Evolutionary conservation across 1,140 invertebrate species (phyloP), one percentile per base, ranked within the genome.

Genomic region (Metaphire vulgaris): DNA sequence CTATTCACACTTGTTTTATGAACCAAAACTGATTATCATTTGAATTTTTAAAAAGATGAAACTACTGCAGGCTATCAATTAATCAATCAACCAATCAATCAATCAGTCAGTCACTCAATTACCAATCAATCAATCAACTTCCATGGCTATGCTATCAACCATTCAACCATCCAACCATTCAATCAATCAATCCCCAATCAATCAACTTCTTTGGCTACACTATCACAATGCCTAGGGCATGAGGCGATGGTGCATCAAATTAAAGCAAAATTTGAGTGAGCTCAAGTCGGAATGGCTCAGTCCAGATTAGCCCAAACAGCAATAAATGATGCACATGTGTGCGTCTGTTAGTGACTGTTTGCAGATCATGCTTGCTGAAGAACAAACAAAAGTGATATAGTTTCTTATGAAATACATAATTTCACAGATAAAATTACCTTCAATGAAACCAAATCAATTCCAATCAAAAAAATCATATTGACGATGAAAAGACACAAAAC

Each of bases 401-500:
- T 12, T 56, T 56, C 6, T 56, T 56, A 56, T 56, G 6, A 56
- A 12, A 12, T 12, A 12, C 21, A 56, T 56, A 12, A 56, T 56
- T 56, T 56, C 21, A 56, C 21, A 56, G 41, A 56, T 56, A 12
- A 21, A 12, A 56, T 56, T 56, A 56, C 41, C 41, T 6, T 6
- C 6, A 12, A 56, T 12, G 41, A 6, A 12, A 21, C 41, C 21
- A 56, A 56, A 21, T 92, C 91, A 79, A 98, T 94, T 69, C 96
- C 96, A 81, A 91, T 89, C 78, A 98, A 88, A 87, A 98, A 98
- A 41, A 98, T 89, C 72, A 96, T 87, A 87, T 99, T 95, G 34
- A 93, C 95, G 80, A 97, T 89, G 81, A 98, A 88, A 69, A 99
- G 89, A 82, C 94, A 96, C 68, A 93, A 87, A 86, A 84, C 83